These are phyloP conservation scores for Rynchops niger DNA, from an alignment of 2,113 vertebrate genomes.

Conservation along the genomic window DNA sequence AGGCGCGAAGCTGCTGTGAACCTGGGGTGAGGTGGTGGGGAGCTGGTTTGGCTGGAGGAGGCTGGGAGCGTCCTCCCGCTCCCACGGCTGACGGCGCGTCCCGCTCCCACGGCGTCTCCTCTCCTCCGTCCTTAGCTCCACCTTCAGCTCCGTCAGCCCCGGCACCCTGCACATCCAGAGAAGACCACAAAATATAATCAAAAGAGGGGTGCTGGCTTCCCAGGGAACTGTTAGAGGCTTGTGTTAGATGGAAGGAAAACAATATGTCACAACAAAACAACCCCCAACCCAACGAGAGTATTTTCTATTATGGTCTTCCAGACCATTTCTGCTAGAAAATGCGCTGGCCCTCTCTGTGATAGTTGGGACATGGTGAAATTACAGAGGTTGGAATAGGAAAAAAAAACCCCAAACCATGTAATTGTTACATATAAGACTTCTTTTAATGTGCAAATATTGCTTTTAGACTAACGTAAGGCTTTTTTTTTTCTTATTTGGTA, in stretches of 20 bases:
- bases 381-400: neutral
- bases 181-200: neutral
- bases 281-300: neutral
- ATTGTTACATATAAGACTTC: fast-evolving
- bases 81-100: too few species aligned
- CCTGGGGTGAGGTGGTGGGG: neutral
- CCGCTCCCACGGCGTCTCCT: fast-evolving
- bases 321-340: neutral
- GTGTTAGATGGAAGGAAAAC: neutral
- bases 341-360: too few species aligned
- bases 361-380: neutral
- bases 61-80: neutral
- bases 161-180: neutral
- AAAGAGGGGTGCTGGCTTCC: neutral
- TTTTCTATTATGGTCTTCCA: neutral
- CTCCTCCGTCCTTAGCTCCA: neutral
- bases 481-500: neutral
- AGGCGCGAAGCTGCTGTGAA: neutral
- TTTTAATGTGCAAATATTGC: neutral
- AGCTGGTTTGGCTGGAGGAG: neutral
- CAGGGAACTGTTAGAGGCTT: neutral
- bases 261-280: neutral
- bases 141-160: neutral
- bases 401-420: fast-evolving
- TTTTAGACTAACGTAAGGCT: neutral